Conservation (phyloP, 1,140 invertebrate species). For the Drosophila tropicalis region DNA sequence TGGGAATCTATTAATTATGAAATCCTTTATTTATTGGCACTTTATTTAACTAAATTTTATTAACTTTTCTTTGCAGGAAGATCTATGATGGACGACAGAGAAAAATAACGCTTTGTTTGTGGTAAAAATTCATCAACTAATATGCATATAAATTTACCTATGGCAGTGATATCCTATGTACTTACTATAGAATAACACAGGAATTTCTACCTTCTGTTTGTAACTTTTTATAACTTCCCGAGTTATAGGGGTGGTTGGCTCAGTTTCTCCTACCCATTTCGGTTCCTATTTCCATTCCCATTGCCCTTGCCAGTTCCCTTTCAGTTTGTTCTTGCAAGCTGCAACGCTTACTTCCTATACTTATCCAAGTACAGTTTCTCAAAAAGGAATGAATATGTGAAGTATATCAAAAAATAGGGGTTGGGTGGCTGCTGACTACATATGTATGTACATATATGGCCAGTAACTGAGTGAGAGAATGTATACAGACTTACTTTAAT, state of each 20-base stretch:
- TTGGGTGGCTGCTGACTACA: constrained; percentile 34
- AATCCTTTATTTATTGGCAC: too few relatives aligned
- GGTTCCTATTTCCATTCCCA: constrained; percentile 31
- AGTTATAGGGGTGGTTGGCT: constrained; percentile 47
- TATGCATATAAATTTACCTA: constrained; percentile 7
- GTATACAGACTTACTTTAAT: constrained; percentile 9
- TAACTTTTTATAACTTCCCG: constrained; percentile 4
- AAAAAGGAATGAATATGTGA: constrained; percentile 25
- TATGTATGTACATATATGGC: too few relatives aligned
- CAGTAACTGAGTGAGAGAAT: background rate
- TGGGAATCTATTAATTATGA: too few relatives aligned
- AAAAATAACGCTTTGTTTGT: constrained; percentile 83
- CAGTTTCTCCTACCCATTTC: background rate
- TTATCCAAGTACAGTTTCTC: constrained; percentile 58
- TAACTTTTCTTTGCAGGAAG: constrained; percentile 64
- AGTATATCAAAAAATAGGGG: constrained; percentile 36
- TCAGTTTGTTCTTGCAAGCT: constrained; percentile 61
- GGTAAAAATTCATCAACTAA: constrained; percentile 55
- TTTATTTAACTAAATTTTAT: background rate
- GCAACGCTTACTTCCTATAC: constrained; percentile 35
- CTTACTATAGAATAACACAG: background rate
- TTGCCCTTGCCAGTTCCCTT: constrained; percentile 30
- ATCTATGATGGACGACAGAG: constrained; percentile 83
- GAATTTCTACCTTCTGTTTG: constrained; percentile 31
- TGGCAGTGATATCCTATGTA: background rate